Conservation (phyloP, 2,113 vertebrate species). For the Lontra canadensis region DNA sequence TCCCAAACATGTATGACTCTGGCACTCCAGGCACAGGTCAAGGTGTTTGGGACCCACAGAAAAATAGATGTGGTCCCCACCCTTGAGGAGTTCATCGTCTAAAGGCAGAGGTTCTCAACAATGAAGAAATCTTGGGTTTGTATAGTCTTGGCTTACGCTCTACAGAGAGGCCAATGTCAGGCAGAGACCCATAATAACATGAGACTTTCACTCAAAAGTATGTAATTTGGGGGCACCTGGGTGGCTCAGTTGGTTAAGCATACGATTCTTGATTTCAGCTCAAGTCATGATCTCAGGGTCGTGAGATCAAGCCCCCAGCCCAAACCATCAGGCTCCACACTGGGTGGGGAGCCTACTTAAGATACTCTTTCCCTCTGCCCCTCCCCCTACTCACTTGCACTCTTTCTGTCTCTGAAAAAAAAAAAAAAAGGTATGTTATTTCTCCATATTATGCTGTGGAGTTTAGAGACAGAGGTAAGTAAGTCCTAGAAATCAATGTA, state of each 20-base stretch:
- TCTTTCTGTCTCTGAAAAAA: background rate
- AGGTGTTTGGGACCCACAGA: background rate
- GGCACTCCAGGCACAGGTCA: background rate
- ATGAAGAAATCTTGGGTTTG: background rate
- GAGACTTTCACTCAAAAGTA: background rate
- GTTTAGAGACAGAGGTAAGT: background rate
- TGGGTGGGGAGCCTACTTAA: background rate
- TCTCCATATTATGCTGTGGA: background rate
- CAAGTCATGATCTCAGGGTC: background rate
- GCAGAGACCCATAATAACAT: background rate
- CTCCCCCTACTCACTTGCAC: background rate
- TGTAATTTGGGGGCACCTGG: background rate
- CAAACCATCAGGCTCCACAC: background rate
- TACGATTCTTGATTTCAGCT: background rate
- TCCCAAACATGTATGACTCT: background rate
- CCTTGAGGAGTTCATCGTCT: background rate
- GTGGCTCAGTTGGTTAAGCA: background rate
- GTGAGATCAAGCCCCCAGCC: background rate
- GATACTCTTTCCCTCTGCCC: background rate
- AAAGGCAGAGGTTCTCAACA: background rate
- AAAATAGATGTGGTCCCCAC: background rate
- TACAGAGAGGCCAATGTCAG: background rate
- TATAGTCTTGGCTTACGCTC: background rate
- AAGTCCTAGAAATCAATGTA: background rate
- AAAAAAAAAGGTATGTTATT: background rate